Conservation (phyloP, 2,113 vertebrate genomes). For the Tauraco erythrolophus region DNA sequence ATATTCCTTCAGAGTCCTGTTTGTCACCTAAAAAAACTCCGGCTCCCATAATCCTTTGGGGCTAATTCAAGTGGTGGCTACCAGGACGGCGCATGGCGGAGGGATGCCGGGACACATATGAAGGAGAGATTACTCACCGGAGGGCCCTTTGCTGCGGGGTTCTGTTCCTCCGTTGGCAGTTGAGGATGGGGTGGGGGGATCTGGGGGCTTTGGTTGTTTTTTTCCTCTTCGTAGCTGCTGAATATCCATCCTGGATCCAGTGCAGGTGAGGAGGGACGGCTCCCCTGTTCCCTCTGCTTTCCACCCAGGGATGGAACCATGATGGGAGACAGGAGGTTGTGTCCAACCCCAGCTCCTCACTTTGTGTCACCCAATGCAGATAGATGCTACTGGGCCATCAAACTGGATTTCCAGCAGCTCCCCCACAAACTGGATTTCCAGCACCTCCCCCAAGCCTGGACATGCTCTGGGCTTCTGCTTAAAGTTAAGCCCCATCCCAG, state of each 20-base stretch:
- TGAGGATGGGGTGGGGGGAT: neutral
- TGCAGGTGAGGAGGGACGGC: fast-evolving
- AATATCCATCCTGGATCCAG: fast-evolving
- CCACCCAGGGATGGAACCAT: fast-evolving
- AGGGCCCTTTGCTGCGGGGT: conserved; percentile 54
- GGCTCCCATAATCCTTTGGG: conserved; percentile 98
- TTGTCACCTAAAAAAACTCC: conserved; percentile 99
- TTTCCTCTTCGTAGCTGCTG: neutral
- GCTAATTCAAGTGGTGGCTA: conserved; percentile 98
- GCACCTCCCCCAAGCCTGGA: no score
- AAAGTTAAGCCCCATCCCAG: neutral
- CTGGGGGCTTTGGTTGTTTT: neutral
- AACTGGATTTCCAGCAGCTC: neutral
- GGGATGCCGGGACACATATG: conserved; percentile 85
- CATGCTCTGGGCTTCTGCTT: fast-evolving
- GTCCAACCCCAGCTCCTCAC: fast-evolving
- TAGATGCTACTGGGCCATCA: neutral
- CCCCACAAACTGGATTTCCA: no score
- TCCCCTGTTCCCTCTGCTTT: neutral
- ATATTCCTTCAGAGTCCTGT: conserved; percentile 99
- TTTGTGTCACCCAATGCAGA: fast-evolving
- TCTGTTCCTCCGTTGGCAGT: neutral
- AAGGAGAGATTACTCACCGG: conserved; percentile 83
- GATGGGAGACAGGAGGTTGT: fast-evolving
- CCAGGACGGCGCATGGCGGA: conserved; percentile 80